phyloP scores from a whole-genome alignment of 2,797 vertebrate genomes.

The Coregonus suidteri region DNA sequence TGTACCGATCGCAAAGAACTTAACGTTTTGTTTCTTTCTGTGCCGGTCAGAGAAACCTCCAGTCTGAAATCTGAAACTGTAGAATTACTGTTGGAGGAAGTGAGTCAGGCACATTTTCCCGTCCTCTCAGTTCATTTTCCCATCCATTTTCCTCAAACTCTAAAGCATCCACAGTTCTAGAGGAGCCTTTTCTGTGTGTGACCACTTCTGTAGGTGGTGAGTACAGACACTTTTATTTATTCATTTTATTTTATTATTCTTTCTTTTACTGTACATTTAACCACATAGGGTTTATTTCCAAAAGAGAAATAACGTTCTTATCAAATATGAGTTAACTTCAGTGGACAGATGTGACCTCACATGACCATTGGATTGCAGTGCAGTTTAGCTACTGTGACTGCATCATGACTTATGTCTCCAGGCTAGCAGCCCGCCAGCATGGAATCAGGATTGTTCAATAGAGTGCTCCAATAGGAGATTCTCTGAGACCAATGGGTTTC shows the following conservation, averaged over 20 bases:
- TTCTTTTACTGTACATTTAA: neutral
- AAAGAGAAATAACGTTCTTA: neutral
- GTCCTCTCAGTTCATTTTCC: slow-evolving; percentile 40
- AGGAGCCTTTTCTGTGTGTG: slow-evolving; percentile 24
- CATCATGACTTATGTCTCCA: slow-evolving; percentile 33
- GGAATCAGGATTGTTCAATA: neutral
- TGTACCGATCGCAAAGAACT: slow-evolving; percentile 57
- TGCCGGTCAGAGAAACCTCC: slow-evolving; percentile 62
- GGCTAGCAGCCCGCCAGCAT: slow-evolving; percentile 11
- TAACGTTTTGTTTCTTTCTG: slow-evolving; percentile 31
- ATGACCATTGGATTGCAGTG: neutral
- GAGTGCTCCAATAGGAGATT: neutral
- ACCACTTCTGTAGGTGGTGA: slow-evolving; percentile 52
- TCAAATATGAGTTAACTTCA: neutral
- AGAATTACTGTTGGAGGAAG: slow-evolving; percentile 37
- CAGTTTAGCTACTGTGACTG: slow-evolving; percentile 19
- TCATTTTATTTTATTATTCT: neutral
- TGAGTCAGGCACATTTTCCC: neutral
- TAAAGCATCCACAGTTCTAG: slow-evolving; percentile 19
- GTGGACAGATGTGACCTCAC: slow-evolving; percentile 3
- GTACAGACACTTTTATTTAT: slow-evolving; percentile 30
- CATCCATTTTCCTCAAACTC: slow-evolving; percentile 26
- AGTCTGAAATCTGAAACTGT: slow-evolving; percentile 65
- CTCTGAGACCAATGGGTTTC: neutral
- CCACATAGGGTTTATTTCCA: neutral